A percentile compares a stretch with the other conserved stretches of the same genome.
These are phyloP conservation scores for Desmophyllum pertusum DNA, from an alignment of 92 coral and sea anemone species.

Conservation along the genomic window DNA sequence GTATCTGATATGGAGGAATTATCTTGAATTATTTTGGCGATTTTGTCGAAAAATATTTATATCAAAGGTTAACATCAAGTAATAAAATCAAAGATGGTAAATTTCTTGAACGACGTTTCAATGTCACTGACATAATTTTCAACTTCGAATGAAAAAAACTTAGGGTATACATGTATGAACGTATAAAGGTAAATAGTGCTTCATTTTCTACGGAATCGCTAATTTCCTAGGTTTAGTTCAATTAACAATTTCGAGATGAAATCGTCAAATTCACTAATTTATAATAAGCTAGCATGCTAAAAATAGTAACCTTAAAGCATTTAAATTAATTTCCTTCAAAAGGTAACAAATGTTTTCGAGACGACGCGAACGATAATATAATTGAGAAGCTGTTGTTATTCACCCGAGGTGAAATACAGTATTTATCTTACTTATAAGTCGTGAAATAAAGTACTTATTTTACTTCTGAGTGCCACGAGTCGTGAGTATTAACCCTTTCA, in stretches of 20 bases:
- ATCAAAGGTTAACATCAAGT: not conserved
- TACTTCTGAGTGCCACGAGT: not conserved
- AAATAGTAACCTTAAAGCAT: not conserved
- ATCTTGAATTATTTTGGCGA: not conserved
- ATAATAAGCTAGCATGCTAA: not conserved
- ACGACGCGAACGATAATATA: not conserved
- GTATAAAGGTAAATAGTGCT: not conserved
- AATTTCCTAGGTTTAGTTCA: not conserved
- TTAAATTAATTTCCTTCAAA: not conserved
- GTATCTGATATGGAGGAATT: too few species aligned
- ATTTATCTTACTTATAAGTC: not conserved
- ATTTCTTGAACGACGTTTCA: not conserved
- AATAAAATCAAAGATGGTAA: not conserved
- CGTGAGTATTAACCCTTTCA: not conserved
- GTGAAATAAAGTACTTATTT: too few species aligned
- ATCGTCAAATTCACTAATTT: not conserved
- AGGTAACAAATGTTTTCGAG: not conserved
- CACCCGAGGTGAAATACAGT: not conserved
- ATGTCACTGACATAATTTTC: not conserved
- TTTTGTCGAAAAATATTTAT: not conserved
- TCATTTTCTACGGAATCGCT: not conserved
- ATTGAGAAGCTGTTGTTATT: not conserved
- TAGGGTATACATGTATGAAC: not conserved
- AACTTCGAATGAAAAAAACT: too few species aligned
- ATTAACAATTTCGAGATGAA: not conserved